These are phyloP conservation scores for Nephrotoma guestfalica DNA, from an alignment of 2,888 invertebrate genomes.

Conservation along the genomic window DNA sequence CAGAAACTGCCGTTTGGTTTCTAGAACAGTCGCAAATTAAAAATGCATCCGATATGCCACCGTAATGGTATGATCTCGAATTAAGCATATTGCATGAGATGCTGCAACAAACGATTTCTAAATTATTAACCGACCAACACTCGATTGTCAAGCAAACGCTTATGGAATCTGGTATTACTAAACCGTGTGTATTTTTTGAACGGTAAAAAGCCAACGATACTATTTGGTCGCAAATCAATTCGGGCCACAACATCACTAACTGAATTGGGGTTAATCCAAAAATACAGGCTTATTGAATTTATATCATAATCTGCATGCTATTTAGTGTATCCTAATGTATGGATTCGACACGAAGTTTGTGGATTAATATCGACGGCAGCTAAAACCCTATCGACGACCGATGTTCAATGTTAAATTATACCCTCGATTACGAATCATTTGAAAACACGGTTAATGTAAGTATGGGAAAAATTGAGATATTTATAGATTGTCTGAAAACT, in stretches of 20 bases:
- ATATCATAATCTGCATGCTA: constrained; percentile 76
- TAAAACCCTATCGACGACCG: constrained; percentile 63
- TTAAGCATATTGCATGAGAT: constrained; percentile 81
- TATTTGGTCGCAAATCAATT: constrained; percentile 83
- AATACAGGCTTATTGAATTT: constrained; percentile 70
- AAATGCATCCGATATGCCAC: constrained; percentile 39
- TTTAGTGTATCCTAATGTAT: constrained; percentile 77
- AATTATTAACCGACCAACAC: constrained; percentile 76
- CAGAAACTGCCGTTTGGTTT: constrained; percentile 78
- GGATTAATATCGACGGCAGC: constrained; percentile 79
- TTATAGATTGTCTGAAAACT: constrained; percentile 62
- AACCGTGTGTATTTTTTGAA: constrained; percentile 89
- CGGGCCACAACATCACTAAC: constrained; percentile 75
- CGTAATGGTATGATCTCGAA: constrained; percentile 64
- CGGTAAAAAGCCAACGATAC: constrained; percentile 95
- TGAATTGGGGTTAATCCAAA: constrained; percentile 70
- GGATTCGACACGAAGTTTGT: constrained; percentile 74
- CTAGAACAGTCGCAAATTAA: constrained; percentile 60
- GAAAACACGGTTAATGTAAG: constrained; percentile 53
- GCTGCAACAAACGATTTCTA: constrained; percentile 78
- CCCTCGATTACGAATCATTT: constrained; percentile 51
- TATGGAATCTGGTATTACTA: constrained; percentile 79
- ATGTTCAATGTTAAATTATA: constrained; percentile 86
- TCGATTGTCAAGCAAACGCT: constrained; percentile 83
- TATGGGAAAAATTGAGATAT: constrained; percentile 62